phyloP scores from a whole-genome alignment of 2,797 vertebrate species.

The Knipowitschia caucasica region DNA sequence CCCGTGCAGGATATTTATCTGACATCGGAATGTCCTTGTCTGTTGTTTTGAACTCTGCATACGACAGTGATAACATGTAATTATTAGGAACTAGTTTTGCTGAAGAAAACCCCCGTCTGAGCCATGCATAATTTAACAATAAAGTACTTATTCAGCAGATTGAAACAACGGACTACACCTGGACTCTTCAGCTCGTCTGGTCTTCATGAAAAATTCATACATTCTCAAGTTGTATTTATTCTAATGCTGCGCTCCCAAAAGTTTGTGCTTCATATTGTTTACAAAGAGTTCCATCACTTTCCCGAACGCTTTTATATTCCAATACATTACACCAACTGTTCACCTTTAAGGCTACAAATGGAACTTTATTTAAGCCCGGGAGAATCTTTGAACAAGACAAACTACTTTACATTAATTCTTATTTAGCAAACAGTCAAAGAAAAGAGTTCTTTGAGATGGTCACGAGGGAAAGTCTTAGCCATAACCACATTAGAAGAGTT shows the following conservation, averaged over 20 bases:
- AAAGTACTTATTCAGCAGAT: slow-evolving; percentile 49
- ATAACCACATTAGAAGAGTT: too few species aligned
- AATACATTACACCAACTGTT: not conserved
- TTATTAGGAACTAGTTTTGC: slow-evolving; percentile 28
- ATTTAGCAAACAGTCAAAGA: too few species aligned
- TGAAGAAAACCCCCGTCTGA: slow-evolving; percentile 16
- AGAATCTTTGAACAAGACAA: too few species aligned
- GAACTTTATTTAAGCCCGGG: too few species aligned
- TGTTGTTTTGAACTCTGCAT: slow-evolving; percentile 14
- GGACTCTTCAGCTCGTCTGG: slow-evolving; percentile 24
- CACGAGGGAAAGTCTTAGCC: too few species aligned
- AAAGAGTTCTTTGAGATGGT: too few species aligned
- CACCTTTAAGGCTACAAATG: not conserved
- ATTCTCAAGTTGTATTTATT: slow-evolving; percentile 36
- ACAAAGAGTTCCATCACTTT: slow-evolving; percentile 14
- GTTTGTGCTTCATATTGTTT: slow-evolving; percentile 19
- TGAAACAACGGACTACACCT: slow-evolving; percentile 50
- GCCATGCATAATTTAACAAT: slow-evolving; percentile 53
- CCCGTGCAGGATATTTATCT: slow-evolving; percentile 12
- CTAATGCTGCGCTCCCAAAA: slow-evolving; percentile 30
- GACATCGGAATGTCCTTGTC: not conserved
- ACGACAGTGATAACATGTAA: not conserved
- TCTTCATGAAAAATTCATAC: slow-evolving; percentile 59
- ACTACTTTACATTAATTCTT: too few species aligned
- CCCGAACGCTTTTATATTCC: not conserved